Evolutionary conservation across 2,113 vertebrate genomes (phyloP).

Genomic region (Oreotrochilus melanogaster): DNA sequence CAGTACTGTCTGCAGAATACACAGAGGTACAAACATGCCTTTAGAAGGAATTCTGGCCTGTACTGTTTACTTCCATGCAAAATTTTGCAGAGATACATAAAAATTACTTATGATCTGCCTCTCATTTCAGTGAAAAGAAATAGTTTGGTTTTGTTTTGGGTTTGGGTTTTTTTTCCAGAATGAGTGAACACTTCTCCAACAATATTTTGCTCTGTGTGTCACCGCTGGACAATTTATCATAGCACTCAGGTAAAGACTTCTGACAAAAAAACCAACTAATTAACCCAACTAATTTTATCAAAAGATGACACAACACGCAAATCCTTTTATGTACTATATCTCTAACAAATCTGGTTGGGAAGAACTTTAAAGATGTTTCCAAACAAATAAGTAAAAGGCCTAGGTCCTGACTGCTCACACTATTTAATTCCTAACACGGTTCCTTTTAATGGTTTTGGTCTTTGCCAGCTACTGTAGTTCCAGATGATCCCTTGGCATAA

Average conservation of each 20-base stretch:
- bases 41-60: neutral
- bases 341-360: neutral
- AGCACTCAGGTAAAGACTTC: neutral
- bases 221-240: neutral
- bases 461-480: neutral
- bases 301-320: neutral
- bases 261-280: neutral
- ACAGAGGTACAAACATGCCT: neutral
- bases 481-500: neutral
- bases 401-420: neutral
- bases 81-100: fast-evolving
- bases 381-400: neutral
- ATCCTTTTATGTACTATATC: neutral
- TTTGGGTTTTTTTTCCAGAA: neutral
- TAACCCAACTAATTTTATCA: neutral
- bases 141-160: fast-evolving
- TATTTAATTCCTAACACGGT: neutral
- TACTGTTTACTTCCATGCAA: neutral
- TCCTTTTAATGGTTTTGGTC: neutral
- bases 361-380: neutral
- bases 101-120: neutral
- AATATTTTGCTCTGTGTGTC: neutral
- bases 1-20: neutral
- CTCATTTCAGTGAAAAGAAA: neutral
- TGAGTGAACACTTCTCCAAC: neutral